Evolutionary conservation across 2,888 invertebrate genomes (phyloP).

Genomic region (Platycnemis pennipes): DNA sequence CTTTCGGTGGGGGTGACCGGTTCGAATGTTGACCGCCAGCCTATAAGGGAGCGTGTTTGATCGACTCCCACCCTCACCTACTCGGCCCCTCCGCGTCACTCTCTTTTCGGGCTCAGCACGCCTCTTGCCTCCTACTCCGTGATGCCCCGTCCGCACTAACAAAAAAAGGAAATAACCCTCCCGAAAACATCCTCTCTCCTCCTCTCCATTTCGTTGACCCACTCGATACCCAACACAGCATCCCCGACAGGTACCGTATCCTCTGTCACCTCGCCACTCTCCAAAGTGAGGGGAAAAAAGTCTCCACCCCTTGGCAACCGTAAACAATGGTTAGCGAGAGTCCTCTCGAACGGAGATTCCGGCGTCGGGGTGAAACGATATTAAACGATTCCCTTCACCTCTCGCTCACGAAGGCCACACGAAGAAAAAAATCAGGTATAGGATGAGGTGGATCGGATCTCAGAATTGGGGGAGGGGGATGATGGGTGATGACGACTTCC

Average conservation of each 20-base stretch:
- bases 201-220: background rate
- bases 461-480: background rate
- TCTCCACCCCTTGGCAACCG: background rate
- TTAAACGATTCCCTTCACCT: background rate
- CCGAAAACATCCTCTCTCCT: background rate
- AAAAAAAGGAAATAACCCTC: no score
- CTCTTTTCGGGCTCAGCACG: background rate
- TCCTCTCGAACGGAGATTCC: background rate
- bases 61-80: background rate
- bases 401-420: background rate
- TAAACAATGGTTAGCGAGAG: background rate
- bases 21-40: background rate
- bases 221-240: background rate
- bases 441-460: background rate
- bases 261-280: background rate
- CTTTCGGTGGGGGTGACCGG: background rate
- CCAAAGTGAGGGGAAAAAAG: background rate
- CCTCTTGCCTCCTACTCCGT: background rate
- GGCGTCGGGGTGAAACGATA: background rate
- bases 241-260: background rate
- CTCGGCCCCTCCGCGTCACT: background rate
- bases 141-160: no score
- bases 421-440: background rate
- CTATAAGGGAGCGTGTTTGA: slow-evolving; percentile 36
- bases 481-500: background rate